phyloP scores from a whole-genome alignment of 1,140 invertebrate species.

The Lordiphosa mommai region DNA sequence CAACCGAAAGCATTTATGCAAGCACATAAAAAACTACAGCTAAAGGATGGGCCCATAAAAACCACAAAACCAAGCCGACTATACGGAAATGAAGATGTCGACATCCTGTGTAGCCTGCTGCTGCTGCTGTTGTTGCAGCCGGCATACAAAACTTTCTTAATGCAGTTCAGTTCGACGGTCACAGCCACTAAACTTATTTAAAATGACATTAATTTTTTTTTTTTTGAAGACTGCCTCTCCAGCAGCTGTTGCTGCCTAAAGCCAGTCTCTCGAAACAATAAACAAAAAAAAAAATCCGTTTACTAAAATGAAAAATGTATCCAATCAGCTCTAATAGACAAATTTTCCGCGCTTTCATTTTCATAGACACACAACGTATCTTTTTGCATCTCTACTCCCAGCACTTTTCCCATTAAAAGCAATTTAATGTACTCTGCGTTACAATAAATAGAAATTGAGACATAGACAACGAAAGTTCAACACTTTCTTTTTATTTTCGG shows the following conservation, averaged over 20 bases:
- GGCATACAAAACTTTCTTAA: slow-evolving; percentile 45
- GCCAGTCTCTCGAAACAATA: neutral
- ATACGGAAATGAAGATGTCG: slow-evolving; percentile 65
- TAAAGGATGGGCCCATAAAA: slow-evolving; percentile 44
- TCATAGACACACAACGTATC: slow-evolving; percentile 24
- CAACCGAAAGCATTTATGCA: slow-evolving; percentile 45
- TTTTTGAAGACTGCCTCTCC: slow-evolving; percentile 6
- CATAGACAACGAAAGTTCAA: slow-evolving; percentile 63
- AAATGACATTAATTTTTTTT: slow-evolving; percentile 53
- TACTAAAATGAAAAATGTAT: neutral
- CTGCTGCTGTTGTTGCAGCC: slow-evolving; percentile 17
- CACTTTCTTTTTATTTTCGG: slow-evolving; percentile 57
- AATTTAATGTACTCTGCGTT: slow-evolving; percentile 53
- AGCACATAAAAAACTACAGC: slow-evolving; percentile 63
- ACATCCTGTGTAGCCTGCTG: slow-evolving; percentile 43
- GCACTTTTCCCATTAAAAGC: slow-evolving; percentile 56
- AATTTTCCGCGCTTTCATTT: slow-evolving; percentile 66
- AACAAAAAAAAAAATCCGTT: neutral
- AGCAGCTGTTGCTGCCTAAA: slow-evolving; percentile 19
- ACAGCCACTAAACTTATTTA: slow-evolving; percentile 29
- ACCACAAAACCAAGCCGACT: slow-evolving; percentile 23
- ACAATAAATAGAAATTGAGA: slow-evolving; percentile 66
- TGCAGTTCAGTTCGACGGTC: slow-evolving; percentile 30
- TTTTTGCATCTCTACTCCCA: slow-evolving; percentile 45
- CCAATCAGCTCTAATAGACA: slow-evolving; percentile 28